Percentiles rank a stretch among this genome's conserved stretches.
These are phyloP conservation scores for Drosophila flavopinicola DNA, from an alignment of 2,888 invertebrate species.

Conservation along the genomic window DNA sequence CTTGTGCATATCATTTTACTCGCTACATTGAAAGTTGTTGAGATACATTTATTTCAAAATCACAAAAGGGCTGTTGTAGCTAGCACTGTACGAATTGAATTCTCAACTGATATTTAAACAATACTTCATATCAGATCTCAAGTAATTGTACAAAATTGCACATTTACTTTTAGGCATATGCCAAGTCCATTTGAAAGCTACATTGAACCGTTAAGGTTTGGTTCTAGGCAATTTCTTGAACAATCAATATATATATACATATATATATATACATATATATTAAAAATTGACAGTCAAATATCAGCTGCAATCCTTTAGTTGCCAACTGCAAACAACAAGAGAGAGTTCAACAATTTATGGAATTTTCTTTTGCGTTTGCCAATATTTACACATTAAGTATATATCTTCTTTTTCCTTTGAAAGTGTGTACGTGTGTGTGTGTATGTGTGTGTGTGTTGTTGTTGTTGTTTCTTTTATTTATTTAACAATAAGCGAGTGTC, in stretches of 20 bases:
- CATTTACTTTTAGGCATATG: not conserved
- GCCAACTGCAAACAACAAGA: not conserved
- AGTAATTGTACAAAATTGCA: not conserved
- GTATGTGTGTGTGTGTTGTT: not conserved
- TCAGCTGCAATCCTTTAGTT: not conserved
- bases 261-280: not conserved
- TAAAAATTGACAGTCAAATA: not conserved
- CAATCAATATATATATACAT: not conserved
- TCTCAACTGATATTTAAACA: not conserved
- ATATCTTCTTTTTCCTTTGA: too few relatives aligned
- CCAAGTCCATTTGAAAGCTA: not conserved
- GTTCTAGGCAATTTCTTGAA: not conserved
- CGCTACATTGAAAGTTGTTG: too few relatives aligned
- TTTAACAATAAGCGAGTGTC: constrained; percentile 43
- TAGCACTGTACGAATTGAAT: not conserved
- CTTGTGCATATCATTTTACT: too few relatives aligned
- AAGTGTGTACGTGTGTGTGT: constrained; percentile 16
- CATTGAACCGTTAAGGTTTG: too few relatives aligned
- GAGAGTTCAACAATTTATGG: not conserved
- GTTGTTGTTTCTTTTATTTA: constrained; percentile 2
- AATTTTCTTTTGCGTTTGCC: not conserved
- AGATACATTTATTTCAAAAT: not conserved
- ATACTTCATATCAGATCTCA: not conserved
- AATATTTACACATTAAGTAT: not conserved
- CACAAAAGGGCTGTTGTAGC: not conserved